Percentiles rank a stretch among this genome's conserved stretches.
phyloP scores from a whole-genome alignment of 2,888 invertebrate species.

The Bembecia ichneumoniformis region DNA sequence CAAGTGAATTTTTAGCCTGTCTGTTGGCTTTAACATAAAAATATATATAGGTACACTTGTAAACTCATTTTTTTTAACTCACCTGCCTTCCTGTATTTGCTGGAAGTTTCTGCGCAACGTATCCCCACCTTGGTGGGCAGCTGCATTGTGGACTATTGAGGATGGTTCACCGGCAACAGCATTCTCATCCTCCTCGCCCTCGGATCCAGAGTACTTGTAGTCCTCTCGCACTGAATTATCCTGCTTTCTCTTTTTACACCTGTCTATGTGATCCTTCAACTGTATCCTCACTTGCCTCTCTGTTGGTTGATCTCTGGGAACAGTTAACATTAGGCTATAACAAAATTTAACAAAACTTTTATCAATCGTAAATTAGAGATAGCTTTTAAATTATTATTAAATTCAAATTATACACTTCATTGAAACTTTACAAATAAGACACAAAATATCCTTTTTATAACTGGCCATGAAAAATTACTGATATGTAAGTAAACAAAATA shows the following conservation, averaged over 20 bases:
- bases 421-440: too few relatives aligned
- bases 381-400: too few relatives aligned
- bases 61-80: constrained; percentile 7
- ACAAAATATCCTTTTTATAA: too few relatives aligned
- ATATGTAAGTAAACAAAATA: too few relatives aligned
- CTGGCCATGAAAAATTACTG: too few relatives aligned
- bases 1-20: too few relatives aligned
- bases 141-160: constrained; percentile 89
- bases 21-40: too few relatives aligned
- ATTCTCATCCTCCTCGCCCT: constrained; percentile 96
- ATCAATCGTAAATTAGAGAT: too few relatives aligned
- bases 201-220: constrained; percentile 93
- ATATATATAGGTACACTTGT: not conserved
- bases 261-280: constrained; percentile 98
- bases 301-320: constrained; percentile 91
- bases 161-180: constrained; percentile 94
- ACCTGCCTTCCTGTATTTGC: constrained; percentile 90
- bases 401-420: too few relatives aligned
- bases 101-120: constrained; percentile 98
- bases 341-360: too few relatives aligned
- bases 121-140: constrained; percentile 86
- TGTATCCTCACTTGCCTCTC: constrained; percentile 98
- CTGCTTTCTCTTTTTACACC: constrained; percentile 93
- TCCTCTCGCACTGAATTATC: constrained; percentile 84
- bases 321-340: too few relatives aligned